Evolutionary conservation across 2,113 vertebrate genomes (phyloP).

Genomic region (Irena cyanogastra): DNA sequence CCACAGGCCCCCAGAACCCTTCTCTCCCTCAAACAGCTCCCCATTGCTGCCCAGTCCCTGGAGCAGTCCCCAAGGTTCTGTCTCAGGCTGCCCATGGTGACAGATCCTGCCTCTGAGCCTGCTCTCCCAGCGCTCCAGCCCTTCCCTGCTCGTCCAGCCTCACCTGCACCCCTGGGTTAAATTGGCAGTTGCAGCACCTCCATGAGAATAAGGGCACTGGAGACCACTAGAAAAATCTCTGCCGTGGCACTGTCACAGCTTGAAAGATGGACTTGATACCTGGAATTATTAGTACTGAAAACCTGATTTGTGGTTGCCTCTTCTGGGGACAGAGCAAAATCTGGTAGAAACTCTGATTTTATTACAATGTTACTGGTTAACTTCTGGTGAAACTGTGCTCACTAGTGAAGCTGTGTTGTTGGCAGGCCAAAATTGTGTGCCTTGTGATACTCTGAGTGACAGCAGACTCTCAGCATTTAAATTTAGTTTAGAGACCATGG

Average conservation of each 20-base stretch:
- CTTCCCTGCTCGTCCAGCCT: background rate
- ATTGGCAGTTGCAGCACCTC: background rate
- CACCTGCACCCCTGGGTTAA: background rate
- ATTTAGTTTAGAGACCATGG: background rate
- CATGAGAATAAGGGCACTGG: background rate
- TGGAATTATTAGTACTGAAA: background rate
- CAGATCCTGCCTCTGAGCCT: background rate
- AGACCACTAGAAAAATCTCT: background rate
- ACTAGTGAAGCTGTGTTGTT: background rate
- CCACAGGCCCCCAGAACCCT: background rate
- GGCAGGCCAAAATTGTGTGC: background rate
- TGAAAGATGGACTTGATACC: fast-evolving
- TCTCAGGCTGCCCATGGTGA: background rate
- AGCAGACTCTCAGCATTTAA: background rate
- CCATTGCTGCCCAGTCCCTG: background rate
- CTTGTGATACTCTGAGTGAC: background rate
- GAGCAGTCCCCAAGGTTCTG: background rate
- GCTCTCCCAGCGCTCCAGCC: background rate
- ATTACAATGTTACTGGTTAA: background rate
- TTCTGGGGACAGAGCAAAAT: background rate
- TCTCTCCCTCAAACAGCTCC: background rate
- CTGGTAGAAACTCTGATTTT: background rate
- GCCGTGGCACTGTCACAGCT: background rate
- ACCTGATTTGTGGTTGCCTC: background rate
- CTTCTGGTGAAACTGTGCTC: background rate